Evolutionary conservation across 2,113 vertebrate species (phyloP).

Genomic region (Pseudopipra pipra): DNA sequence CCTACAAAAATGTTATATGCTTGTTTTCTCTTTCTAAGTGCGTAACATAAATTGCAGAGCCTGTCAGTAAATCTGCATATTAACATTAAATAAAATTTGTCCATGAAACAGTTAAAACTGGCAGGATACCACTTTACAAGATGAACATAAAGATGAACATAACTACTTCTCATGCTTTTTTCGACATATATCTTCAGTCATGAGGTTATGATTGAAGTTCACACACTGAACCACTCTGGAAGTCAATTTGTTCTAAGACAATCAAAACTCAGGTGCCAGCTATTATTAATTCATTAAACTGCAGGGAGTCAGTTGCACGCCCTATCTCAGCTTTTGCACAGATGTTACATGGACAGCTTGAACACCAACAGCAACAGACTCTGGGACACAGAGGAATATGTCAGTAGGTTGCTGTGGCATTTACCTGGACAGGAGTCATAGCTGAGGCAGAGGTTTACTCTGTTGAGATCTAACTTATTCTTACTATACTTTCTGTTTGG

Average conservation of each 20-base stretch:
- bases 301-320: neutral
- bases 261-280: neutral
- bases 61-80: neutral
- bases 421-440: accelerated
- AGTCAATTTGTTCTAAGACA: neutral
- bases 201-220: neutral
- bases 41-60: neutral
- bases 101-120: neutral
- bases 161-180: neutral
- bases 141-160: neutral
- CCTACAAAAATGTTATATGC: neutral
- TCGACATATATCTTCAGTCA: neutral
- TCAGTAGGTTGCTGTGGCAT: accelerated
- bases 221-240: neutral
- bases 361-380: neutral
- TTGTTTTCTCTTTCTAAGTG: neutral
- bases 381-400: neutral
- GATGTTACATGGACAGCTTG: neutral
- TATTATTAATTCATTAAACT: neutral
- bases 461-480: neutral
- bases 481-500: neutral
- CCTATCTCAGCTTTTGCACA: neutral
- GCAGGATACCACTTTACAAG: neutral
- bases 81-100: neutral
- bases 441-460: neutral